Evolutionary conservation across 2,888 invertebrate genomes (phyloP).

Genomic region (Drosophila formosana): DNA sequence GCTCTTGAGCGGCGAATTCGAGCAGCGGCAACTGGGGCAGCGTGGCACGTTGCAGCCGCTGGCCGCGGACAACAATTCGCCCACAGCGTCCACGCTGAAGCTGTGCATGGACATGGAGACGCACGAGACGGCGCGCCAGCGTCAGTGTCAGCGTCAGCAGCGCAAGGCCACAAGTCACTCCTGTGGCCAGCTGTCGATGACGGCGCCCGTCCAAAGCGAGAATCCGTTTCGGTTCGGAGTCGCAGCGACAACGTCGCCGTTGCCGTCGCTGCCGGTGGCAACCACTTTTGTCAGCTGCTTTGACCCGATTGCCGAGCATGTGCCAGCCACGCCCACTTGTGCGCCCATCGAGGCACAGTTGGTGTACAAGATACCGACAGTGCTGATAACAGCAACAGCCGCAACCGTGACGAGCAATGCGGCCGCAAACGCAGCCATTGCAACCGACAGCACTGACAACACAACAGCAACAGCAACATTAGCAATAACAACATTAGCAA

Average conservation of each 20-base stretch:
- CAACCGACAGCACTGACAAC: constrained; percentile 13
- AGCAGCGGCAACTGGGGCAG: constrained; percentile 8
- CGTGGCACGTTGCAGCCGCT: constrained; percentile 5
- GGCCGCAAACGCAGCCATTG: constrained; percentile 7
- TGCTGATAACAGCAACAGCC: constrained; percentile 51
- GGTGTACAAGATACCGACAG: constrained; percentile 56
- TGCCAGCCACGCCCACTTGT: constrained; percentile 13
- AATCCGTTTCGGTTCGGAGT: constrained; percentile 76
- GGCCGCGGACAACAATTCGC: constrained; percentile 59
- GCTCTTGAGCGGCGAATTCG: constrained; percentile 69
- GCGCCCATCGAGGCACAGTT: constrained; percentile 22
- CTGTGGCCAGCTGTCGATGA: constrained; percentile 62
- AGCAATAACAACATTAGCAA: constrained; percentile 14
- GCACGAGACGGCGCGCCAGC: constrained; percentile 17
- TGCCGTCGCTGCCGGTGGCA: not conserved
- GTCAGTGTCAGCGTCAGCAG: constrained; percentile 22
- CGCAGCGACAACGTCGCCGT: constrained; percentile 17
- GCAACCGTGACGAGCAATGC: constrained; percentile 22
- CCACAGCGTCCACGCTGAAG: constrained; percentile 74
- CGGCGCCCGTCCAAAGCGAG: constrained; percentile 58
- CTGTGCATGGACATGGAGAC: constrained; percentile 70
- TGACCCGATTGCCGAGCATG: constrained; percentile 75
- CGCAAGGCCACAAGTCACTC: constrained; percentile 57
- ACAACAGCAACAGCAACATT: constrained; percentile 21
- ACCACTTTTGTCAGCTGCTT: constrained; percentile 66